Base-by-base conservation (phyloP, 2,113 vertebrate genomes). In the Hypomesus transpacificus region DNA sequence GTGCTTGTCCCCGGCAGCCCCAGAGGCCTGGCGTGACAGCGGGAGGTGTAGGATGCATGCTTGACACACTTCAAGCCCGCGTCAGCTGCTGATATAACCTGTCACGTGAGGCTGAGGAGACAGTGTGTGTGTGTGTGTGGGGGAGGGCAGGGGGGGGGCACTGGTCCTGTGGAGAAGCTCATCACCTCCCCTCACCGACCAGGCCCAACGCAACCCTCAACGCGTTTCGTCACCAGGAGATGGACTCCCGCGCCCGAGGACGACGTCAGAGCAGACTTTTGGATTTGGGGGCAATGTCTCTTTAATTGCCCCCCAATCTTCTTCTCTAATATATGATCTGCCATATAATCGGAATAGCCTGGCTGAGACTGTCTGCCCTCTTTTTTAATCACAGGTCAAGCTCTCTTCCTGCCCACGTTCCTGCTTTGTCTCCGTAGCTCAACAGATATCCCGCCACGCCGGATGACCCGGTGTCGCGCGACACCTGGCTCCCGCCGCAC, bases 391-490 rank as follows among this genome's bases (percentile, higher is more conserved):
- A 34, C 31, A 34, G 68, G 39, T 46, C 68, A 57, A 82, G 34
- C 56, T 26, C 26, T 57, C 24, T 26, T 28, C 57, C 57, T 53
- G 21, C 20, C 8, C 61, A n/a, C 20, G 14, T 7, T 13, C 75
- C 57, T 2, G 52, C 76, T 75, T 50, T 22, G 24, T 65, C 1
- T 75, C 50, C 69, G 51, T 73, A 60, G 51, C 26, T 53, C 26
- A 72, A 68, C 60, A 76, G 46, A 63, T 75, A 80, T 75, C 68
- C 26, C 56, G 70, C 68, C 65, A 58, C 71, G 81, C 71, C 75
- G 77, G 84, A 85, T 76, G 2, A 68, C 72, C 86, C 71, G 68
- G 82, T 80, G 75, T 86, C 78, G 77, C 68, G 52, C 72, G 79
- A 84, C 54, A 79, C 74, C 75, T 28, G 24, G 66, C 68, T 22